Evolutionary conservation across 1,140 invertebrate genomes (phyloP), one percentile per base, ranked within the genome.

Genomic region (Homarus americanus): DNA sequence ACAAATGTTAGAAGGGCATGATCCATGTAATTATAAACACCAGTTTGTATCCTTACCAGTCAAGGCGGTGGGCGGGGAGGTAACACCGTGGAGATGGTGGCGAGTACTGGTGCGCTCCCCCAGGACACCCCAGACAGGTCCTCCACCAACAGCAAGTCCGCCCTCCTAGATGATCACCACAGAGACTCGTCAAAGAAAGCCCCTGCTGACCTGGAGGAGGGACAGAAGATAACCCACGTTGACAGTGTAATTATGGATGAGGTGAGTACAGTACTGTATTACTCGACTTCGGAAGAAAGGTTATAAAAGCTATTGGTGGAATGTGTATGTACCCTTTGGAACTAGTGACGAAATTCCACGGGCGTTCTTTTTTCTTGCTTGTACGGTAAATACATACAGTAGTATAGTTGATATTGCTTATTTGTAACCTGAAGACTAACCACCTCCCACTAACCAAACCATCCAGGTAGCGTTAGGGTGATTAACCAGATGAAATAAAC

Each of bases 31-130:
- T 15, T 49, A 49, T 49, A 49, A 49, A 4, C 44, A 49, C 4
- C 44, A 49, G 44, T 49, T 49, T 49, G 44, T 7, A 49, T 58
- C 20, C 20, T 24, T 58, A 34, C 12, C 82, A 83, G 82, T 15
- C 0, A 72, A 84, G 24, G n/a, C 58, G 12, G 66, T 72, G 75
- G 86, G 76, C 28, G 58, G 73, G 24, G 85, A 80, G 15, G 86
- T 88, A 12, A 88, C 86, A 32, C 86, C 32, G 58, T 88, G n/a
- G 86, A 88, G 53, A 28, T 76, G 34, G 86, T 88, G 63, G 76
- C 76, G 4, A 88, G 76, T 58, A 88, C 76, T 1, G 86, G 86
- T 0, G 86, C 86, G 28, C 20, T 79, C 32, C 38, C 58, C 4
- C 4, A n/a, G 34, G 78, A 88, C 34, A 44, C 49, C 0, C 34